A percentile compares a stretch with the other conserved stretches of the same genome.
Conservation (phyloP, 1,140 invertebrate species). For the Drepana arcuata region DNA sequence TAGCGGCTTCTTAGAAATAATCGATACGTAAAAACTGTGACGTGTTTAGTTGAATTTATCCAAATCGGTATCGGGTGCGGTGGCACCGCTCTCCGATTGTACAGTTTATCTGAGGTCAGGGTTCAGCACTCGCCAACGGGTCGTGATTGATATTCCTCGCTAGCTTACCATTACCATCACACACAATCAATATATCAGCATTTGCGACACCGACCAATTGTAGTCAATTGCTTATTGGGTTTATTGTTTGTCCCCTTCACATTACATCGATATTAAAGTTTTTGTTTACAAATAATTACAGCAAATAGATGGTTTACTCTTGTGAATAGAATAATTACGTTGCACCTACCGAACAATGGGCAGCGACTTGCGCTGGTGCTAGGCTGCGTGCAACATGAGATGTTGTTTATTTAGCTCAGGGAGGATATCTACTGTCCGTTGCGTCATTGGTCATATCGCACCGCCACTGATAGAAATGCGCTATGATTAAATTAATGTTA, state of each 20-base stretch:
- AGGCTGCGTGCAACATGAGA: conserved; percentile 30
- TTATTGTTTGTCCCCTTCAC: conserved; percentile 6
- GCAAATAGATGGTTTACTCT: too few relatives aligned
- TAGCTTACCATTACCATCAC: conserved; percentile 6
- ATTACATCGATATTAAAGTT: too few relatives aligned
- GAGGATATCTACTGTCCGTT: conserved; percentile 14
- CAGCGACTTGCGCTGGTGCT: conserved; percentile 4
- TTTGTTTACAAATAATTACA: too few relatives aligned
- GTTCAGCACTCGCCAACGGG: conserved; percentile 10
- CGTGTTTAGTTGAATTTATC: too few relatives aligned
- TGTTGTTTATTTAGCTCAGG: conserved; percentile 33
- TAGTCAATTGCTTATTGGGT: conserved; percentile 6
- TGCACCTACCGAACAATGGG: conserved; percentile 14
- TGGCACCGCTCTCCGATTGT: conserved; percentile 32
- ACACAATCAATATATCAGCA: conserved; percentile 2
- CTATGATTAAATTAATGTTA: too few relatives aligned
- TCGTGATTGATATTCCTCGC: conserved; percentile 9
- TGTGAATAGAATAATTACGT: too few relatives aligned
- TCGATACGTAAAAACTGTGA: too few relatives aligned
- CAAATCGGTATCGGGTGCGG: conserved; percentile 23
- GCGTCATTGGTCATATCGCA: too few relatives aligned
- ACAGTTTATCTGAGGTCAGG: conserved; percentile 45
- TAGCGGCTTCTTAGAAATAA: conserved; percentile 2
- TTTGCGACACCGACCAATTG: not conserved
- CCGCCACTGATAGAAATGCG: too few relatives aligned